Evolutionary conservation across 2,113 vertebrate species (phyloP).

Genomic region (Sisor rabdophorus): DNA sequence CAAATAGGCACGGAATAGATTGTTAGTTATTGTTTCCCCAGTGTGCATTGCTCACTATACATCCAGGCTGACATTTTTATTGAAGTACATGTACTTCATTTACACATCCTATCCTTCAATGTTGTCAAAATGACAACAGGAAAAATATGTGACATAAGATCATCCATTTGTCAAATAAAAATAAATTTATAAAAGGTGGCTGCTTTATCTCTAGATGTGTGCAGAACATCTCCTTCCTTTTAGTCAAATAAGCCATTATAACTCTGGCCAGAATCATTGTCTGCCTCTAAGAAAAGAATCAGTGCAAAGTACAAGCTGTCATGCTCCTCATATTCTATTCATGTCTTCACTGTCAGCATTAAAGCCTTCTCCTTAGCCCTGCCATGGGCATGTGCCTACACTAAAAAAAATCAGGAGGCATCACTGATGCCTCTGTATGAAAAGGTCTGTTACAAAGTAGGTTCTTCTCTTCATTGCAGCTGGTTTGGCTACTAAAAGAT

Average conservation of each 20-base stretch:
- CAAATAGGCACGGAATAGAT: neutral
- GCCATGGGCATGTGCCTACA: neutral
- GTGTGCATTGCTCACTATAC: constrained; percentile 3
- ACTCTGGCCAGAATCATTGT: constrained; percentile 29
- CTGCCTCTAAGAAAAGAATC: constrained; percentile 36
- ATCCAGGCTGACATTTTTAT: neutral
- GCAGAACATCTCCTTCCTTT: constrained; percentile 3
- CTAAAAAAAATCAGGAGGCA: constrained; percentile 28
- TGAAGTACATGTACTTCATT: neutral
- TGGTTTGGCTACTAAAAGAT: constrained; percentile 22
- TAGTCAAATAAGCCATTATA: constrained; percentile 33
- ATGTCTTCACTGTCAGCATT: constrained; percentile 28
- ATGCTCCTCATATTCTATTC: constrained; percentile 41
- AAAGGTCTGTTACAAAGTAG: constrained; percentile 19
- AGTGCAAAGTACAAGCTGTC: constrained; percentile 38
- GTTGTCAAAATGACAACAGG: constrained; percentile 7
- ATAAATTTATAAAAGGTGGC: constrained; percentile 11
- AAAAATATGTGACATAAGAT: neutral
- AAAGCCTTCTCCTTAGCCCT: constrained; percentile 35
- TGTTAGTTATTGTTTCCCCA: constrained; percentile 5
- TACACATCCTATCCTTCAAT: neutral
- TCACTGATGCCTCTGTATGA: constrained; percentile 41
- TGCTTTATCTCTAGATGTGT: constrained; percentile 1
- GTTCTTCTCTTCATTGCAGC: constrained; percentile 13
- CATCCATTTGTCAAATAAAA: neutral